Evolutionary conservation across 1,140 invertebrate species (phyloP), one percentile per base, ranked within the genome.

Genomic region (Ladona fulva): DNA sequence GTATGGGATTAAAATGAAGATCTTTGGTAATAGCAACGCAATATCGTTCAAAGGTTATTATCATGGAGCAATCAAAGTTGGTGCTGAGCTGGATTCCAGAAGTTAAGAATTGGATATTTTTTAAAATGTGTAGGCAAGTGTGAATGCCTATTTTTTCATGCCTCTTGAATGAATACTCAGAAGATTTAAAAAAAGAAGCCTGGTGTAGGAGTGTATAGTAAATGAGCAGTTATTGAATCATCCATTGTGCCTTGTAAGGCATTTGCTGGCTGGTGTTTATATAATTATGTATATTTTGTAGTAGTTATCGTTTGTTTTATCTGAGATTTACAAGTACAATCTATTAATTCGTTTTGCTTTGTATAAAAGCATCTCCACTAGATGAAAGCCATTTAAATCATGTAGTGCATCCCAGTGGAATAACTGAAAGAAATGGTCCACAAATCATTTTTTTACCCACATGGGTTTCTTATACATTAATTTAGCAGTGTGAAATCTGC

Each of bases 301-400:
- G 52, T 66, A 66, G 52, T 19, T 66, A 66, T 66, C 29, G 52
- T 19, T 66, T 66, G n/a, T 66, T 66, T 66, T 66, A 66, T 66
- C 52, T 22, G n/a, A 66, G 52, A 66, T 66, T 66, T 66, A 66
- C 52, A 66, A 66, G 52, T 66, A 66, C 52, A 66, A 66, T 66
- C 52, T 66, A 66, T 66, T 66, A 66, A 19, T 66, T 66, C 14
- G 52, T 66, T 22, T 66, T 66, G 52, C 52, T 66, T 66, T 66
- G 52, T 66, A 66, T 66, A 66, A 66, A 66, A 66, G 52, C 52
- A 66, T 66, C 12, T 66, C 52, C 52, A 66, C 52, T 66, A 66
- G 52, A 66, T 19, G n/a, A 66, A 66, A 66, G n/a, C n/a, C 52
- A 66, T 66, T 66, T 66, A 66, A 66, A 19, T 3, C 52, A 66